These are phyloP conservation scores for Oryctes rhinoceros DNA, from an alignment of 1,140 invertebrate genomes.

Conservation along the genomic window DNA sequence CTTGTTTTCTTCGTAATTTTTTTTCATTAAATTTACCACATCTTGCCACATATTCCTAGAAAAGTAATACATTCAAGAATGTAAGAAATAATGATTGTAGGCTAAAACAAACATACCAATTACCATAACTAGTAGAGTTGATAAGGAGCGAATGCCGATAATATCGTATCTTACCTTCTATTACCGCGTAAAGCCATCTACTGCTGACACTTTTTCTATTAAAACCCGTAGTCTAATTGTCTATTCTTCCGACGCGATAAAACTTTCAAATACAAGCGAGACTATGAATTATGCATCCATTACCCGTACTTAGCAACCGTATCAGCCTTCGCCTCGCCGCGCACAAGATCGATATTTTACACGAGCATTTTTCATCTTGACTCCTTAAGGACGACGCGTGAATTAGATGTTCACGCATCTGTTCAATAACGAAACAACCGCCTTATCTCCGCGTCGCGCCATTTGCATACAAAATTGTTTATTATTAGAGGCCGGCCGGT, in stretches of 20 bases:
- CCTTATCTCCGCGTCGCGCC: neutral
- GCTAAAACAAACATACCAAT: neutral
- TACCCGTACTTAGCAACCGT: neutral
- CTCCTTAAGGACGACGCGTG: slow-evolving; percentile 21
- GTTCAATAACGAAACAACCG: neutral
- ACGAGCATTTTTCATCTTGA: slow-evolving; percentile 27
- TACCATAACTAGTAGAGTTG: neutral
- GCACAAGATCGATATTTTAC: neutral
- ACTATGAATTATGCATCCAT: slow-evolving; percentile 8
- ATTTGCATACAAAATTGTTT: slow-evolving; percentile 27
- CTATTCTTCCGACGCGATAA: neutral
- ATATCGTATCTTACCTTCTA: slow-evolving; percentile 7
- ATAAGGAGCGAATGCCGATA: neutral
- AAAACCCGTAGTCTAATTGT: neutral
- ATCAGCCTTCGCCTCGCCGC: slow-evolving; percentile 11
- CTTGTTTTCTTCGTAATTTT: no score
- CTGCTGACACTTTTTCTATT: neutral
- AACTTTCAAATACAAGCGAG: neutral
- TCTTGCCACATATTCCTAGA: no score
- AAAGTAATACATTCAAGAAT: no score
- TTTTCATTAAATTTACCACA: no score
- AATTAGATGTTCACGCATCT: slow-evolving; percentile 23
- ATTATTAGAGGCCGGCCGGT: slow-evolving; percentile 1
- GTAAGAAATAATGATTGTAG: neutral
- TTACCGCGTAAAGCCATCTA: neutral